A percentile compares a stretch with the other conserved stretches of the same genome.
phyloP scores from a whole-genome alignment of 2,888 invertebrate genomes.

The Dynastes grantii region DNA sequence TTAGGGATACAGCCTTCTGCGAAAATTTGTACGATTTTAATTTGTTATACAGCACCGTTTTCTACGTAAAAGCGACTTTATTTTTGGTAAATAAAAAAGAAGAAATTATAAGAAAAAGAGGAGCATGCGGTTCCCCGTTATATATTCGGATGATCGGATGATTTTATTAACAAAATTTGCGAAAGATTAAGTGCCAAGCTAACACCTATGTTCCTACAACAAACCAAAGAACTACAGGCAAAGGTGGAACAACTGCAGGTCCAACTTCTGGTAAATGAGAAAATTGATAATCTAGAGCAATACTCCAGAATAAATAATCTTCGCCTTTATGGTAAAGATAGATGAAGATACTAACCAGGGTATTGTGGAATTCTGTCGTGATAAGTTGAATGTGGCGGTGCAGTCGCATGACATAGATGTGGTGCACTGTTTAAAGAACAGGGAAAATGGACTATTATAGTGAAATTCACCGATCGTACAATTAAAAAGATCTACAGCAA shows the following conservation, averaged over 20 bases:
- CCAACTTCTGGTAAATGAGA: neutral
- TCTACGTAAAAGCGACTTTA: no score
- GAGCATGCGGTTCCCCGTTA: no score
- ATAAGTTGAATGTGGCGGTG: slow-evolving; percentile 11
- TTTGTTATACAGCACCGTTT: no score
- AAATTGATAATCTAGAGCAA: neutral
- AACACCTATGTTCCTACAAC: neutral
- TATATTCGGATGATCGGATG: neutral
- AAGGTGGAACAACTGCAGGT: neutral
- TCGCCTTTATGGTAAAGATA: slow-evolving; percentile 6
- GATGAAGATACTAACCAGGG: neutral
- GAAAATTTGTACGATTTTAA: no score
- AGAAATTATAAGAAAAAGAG: no score
- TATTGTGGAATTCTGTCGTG: neutral
- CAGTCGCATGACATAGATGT: neutral
- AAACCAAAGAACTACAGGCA: neutral
- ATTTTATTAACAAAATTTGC: neutral
- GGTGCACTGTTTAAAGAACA: neutral
- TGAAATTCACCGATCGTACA: neutral
- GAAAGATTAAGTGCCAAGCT: neutral
- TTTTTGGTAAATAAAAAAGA: no score
- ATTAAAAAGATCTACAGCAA: neutral
- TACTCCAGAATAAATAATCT: slow-evolving; percentile 27
- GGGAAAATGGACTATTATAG: slow-evolving; percentile 11
- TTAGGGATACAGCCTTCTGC: no score